These are phyloP conservation scores for Sinocyclocheilus anshuiensis DNA, from an alignment of 2,113 vertebrate genomes.

Conservation along the genomic window DNA sequence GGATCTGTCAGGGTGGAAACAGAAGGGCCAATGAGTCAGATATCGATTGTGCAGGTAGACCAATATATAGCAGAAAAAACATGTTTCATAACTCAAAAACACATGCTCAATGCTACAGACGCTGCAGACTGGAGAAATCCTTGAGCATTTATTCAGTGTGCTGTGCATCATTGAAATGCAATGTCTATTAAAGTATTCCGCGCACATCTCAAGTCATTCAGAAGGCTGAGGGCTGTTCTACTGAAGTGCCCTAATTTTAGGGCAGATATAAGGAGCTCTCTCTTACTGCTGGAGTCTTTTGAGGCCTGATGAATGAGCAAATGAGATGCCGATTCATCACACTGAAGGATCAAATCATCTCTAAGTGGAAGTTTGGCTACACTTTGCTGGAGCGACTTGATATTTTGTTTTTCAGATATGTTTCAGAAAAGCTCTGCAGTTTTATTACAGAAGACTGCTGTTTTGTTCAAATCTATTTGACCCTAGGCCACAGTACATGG, in stretches of 20 bases:
- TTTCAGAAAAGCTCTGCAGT: not conserved
- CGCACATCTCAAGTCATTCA: constrained; percentile 7
- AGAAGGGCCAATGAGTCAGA: not conserved
- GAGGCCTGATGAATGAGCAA: not conserved
- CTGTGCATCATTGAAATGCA: not conserved
- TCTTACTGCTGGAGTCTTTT: constrained; percentile 40
- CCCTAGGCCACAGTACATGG: not conserved
- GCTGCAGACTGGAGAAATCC: not conserved
- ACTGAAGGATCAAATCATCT: constrained; percentile 2
- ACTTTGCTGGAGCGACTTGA: not conserved
- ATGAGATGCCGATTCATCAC: constrained; percentile 12
- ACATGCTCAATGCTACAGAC: not conserved
- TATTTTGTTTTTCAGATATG: not conserved
- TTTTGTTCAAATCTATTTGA: not conserved
- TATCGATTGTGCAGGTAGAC: not conserved
- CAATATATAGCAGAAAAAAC: not conserved
- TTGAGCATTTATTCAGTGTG: not conserved
- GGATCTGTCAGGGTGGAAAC: constrained; percentile 79
- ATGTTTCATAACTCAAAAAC: not conserved
- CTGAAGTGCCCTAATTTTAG: constrained; percentile 42
- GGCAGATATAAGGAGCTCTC: constrained; percentile 53
- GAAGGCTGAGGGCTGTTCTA: not conserved
- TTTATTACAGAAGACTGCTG: not conserved
- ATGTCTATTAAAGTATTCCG: constrained; percentile 15
- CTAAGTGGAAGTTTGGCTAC: constrained; percentile 33